Evolutionary conservation across 2,113 vertebrate genomes (phyloP).

Genomic region (Mungos mungo): DNA sequence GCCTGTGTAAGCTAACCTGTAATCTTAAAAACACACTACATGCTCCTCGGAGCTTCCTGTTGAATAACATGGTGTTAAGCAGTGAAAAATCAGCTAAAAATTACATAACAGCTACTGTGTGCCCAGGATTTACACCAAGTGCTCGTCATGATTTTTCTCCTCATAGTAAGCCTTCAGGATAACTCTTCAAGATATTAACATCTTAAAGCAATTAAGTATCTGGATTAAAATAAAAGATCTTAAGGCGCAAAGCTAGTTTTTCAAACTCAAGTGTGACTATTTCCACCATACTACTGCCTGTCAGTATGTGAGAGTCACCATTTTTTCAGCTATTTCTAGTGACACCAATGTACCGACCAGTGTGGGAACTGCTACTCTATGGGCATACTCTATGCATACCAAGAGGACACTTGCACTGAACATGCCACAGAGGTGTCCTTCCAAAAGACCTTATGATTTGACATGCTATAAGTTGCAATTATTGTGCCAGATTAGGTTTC

Average conservation of each 20-base stretch:
- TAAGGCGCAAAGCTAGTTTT: not conserved
- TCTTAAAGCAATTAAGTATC: not conserved
- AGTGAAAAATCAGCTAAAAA: not conserved
- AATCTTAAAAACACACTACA: not conserved
- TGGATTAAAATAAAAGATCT: not conserved
- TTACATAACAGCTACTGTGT: not conserved
- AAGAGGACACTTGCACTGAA: not conserved
- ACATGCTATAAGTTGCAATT: not conserved
- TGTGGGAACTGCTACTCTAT: not conserved
- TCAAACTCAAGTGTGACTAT: not conserved
- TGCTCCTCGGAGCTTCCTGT: not conserved
- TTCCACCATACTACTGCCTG: not conserved
- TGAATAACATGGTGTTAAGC: not conserved
- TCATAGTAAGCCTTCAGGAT: not conserved
- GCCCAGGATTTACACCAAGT: not conserved
- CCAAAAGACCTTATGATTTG: not conserved
- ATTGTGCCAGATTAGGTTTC: not conserved
- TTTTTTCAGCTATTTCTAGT: not conserved
- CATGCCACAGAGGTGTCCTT: not conserved
- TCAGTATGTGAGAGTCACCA: not conserved
- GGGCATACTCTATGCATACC: not conserved
- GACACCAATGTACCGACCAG: not conserved
- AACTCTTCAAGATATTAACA: not conserved
- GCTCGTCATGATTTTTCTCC: not conserved
- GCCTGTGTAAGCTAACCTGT: not conserved